Evolutionary conservation across 2,888 invertebrate genomes (phyloP), one percentile per base, ranked within the genome.

Genomic region (Heliothis peltigera): DNA sequence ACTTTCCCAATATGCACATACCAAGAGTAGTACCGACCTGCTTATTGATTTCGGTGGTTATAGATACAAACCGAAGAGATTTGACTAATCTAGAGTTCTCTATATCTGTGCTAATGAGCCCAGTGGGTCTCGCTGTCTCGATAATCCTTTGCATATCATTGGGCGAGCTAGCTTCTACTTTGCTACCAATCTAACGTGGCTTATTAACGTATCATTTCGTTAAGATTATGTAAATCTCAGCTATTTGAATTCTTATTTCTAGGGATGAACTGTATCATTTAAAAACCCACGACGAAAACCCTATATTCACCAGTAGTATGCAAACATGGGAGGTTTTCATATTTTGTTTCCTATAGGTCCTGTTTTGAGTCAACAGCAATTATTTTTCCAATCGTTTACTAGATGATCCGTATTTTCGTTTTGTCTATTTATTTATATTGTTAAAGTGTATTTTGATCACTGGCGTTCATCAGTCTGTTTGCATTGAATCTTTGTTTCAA

Each of bases 401-500:
- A 57, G 53, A 64, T 64, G 65, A 77, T 73, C 72, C 61, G 18
- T 46, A 21, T 51, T 72, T 60, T 54, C 42, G 58, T 52, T 32
- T 43, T 59, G 52, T 28, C 52, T 57, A 42, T 51, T 8, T 62
- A 65, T 77, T 63, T 59, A 64, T 64, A 71, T 53, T 42, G 67
- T 58, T 64, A 68, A 77, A 68, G 51, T 62, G 48, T 72, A 58
- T 77, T 65, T 61, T 66, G 60, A 66, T 67, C 62, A 61, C 39
- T 47, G 46, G 47, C 47, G 42, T 65, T 80, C 73, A 69, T 77
- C 74, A 69, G 69, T 70, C 57, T 78, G 58, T 77, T 78, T 77
- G 78, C 76, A 64, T 69, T 60, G 49, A 64, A 69, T 78, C 66
- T 80, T 69, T 70, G 61, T 73, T 70, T 70, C 70, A 70, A 73